phyloP scores from a whole-genome alignment of 2,113 vertebrate genomes.

The Speoplatyrhinus poulsoni region DNA sequence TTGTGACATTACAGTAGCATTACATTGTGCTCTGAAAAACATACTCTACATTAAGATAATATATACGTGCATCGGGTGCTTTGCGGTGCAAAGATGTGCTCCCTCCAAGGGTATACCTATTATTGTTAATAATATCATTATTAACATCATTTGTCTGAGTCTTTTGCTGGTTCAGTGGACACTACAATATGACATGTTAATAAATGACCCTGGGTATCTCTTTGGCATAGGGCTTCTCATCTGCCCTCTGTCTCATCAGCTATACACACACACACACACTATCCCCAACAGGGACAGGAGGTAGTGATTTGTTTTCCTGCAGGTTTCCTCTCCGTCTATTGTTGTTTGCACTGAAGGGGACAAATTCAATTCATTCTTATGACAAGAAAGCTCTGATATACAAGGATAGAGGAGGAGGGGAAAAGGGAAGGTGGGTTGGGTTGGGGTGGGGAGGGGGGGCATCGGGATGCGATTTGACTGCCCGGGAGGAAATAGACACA shows the following conservation, averaged over 20 bases:
- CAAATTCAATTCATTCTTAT: slow-evolving; percentile 98
- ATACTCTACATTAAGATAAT: neutral
- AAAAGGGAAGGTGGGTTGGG: slow-evolving; percentile 24
- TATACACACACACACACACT: slow-evolving; percentile 50
- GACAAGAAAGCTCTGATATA: slow-evolving; percentile 93
- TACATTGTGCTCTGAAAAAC: neutral
- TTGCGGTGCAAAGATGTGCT: slow-evolving; percentile 73
- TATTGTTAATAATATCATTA: slow-evolving; percentile 96
- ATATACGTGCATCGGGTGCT: slow-evolving; percentile 65
- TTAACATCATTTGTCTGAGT: slow-evolving; percentile 98
- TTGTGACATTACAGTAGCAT: no score
- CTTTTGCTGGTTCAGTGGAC: slow-evolving; percentile 90
- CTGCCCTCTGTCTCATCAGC: slow-evolving; percentile 74
- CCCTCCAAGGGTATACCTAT: slow-evolving; percentile 88
- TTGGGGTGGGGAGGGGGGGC: neutral
- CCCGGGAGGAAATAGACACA: slow-evolving; percentile 82
- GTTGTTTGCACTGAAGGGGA: slow-evolving; percentile 99
- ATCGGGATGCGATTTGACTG: slow-evolving; percentile 41
- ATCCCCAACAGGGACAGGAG: slow-evolving; percentile 93
- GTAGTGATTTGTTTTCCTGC: slow-evolving; percentile 97
- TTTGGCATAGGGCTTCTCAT: slow-evolving; percentile 89
- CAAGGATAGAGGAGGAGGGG: slow-evolving; percentile 62
- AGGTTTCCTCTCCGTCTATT: slow-evolving; percentile 95
- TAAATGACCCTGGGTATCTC: slow-evolving; percentile 91
- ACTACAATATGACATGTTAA: slow-evolving; percentile 93